Base-by-base conservation (phyloP, 2,888 invertebrate genomes). In the Orgyia antiqua region DNA sequence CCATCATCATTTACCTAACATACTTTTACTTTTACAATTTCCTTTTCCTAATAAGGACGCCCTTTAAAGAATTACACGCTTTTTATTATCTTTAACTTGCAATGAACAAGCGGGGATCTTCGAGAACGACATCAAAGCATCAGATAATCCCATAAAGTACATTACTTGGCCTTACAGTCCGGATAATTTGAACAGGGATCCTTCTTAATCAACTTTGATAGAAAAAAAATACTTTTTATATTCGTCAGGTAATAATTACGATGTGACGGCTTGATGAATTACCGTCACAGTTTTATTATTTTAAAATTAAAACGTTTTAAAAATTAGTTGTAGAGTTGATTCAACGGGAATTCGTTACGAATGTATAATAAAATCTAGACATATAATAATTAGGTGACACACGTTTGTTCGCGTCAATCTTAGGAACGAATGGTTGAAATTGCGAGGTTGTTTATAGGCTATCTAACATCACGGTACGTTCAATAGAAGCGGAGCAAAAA, bases 111-210 rank as follows among this genome's bases (percentile, higher is more conserved):
- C 61, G 53, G 58, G 58, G 51, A 60, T 57, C 68, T 50, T 46
- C 52, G 57, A 49, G 52, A n/a, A 63, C 53, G 71, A 80, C 80
- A 74, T 83, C 83, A 83, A 83, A 83, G 80, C 54, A 37, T 31
- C 39, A 58, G 61, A 66, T 80, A 80, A 80, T 83, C 79, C 77
- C 83, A 83, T 83, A 82, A 83, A 68, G 69, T 72, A 65, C 74
- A 68, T 72, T 68, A 66, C 68, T 61, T 63, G 58, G 62, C 64
- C 60, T 62, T 68, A 59, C 51, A 61, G 60, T 45, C 46, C 60
- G 66, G 68, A 74, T 77, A 74, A 78, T 76, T 78, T 70, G 56
- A 54, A 59, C 53, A 58, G 63, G 64, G 60, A 45, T 55, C 62
- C 57, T 56, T 60, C 66, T 69, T 82, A 78, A 82, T 83, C 80